phyloP scores from a whole-genome alignment of 35 echinoderm and acorn worm species.

The Holothuria glaberrima region DNA sequence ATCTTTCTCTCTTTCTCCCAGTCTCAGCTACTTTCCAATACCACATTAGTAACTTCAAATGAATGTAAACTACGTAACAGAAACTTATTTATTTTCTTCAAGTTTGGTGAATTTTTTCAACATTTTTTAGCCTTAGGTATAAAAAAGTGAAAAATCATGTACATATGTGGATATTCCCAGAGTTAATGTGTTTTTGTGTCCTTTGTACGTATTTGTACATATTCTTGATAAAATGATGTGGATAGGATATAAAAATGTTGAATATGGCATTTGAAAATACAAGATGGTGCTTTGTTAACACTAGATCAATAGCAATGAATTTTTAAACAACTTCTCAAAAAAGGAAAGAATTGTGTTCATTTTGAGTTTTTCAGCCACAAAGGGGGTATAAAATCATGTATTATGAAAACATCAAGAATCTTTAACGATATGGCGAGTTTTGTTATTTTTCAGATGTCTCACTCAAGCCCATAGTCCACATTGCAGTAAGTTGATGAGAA shows the following conservation, averaged over 20 bases:
- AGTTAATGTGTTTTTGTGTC: conserved; percentile 39
- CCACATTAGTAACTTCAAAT: too few relatives aligned
- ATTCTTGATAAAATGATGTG: conserved; percentile 52
- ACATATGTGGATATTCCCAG: conserved; percentile 50
- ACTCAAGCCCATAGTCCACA: too few relatives aligned
- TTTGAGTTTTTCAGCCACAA: conserved; percentile 16
- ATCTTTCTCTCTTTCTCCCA: too few relatives aligned
- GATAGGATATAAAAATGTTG: conserved; percentile 25
- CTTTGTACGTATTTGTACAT: conserved; percentile 53
- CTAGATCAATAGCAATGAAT: conserved; percentile 48
- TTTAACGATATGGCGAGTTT: not conserved
- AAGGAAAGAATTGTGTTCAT: not conserved
- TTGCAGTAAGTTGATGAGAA: too few relatives aligned
- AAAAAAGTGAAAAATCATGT: conserved; percentile 29
- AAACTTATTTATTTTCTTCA: conserved; percentile 3
- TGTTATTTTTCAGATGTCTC: too few relatives aligned
- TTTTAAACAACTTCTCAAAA: conserved; percentile 42
- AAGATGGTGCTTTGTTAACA: conserved; percentile 45
- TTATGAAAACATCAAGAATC: conserved; percentile 50
- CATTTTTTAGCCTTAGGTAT: conserved; percentile 34
- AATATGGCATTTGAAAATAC: conserved; percentile 43
- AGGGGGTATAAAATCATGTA: conserved; percentile 45
- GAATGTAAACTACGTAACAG: too few relatives aligned
- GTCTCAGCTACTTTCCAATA: too few relatives aligned
- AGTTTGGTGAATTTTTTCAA: not conserved